Percentiles rank a stretch among this genome's conserved stretches.
phyloP scores from a whole-genome alignment of 2,113 vertebrate species.

The Laticauda colubrina region DNA sequence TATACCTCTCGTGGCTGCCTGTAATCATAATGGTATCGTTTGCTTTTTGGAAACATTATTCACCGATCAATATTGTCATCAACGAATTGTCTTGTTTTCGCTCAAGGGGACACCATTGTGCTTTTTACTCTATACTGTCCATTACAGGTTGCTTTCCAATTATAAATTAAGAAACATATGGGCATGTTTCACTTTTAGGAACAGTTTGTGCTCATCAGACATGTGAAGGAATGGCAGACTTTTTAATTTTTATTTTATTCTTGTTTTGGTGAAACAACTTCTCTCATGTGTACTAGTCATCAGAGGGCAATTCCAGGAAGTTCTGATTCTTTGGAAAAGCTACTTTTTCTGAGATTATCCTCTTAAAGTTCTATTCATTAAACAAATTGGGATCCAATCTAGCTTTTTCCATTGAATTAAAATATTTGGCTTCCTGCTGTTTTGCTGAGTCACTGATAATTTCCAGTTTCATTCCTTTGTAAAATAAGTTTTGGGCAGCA shows the following conservation, averaged over 20 bases:
- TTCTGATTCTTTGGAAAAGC: neutral
- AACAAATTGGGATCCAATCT: neutral
- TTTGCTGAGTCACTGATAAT: neutral
- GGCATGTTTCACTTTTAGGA: slow-evolving; percentile 11
- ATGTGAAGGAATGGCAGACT: slow-evolving; percentile 18
- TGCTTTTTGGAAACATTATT: neutral
- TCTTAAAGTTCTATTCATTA: neutral
- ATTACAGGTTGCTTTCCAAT: slow-evolving; percentile 11
- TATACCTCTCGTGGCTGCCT: neutral
- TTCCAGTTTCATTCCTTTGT: neutral
- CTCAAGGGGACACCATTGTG: slow-evolving; percentile 2
- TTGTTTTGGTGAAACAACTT: neutral
- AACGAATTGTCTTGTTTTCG: slow-evolving; percentile 2
- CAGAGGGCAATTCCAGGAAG: neutral
- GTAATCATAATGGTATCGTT: neutral
- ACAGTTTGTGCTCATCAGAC: slow-evolving; percentile 15
- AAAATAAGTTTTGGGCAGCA: neutral
- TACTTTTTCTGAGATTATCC: neutral
- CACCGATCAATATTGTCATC: slow-evolving; percentile 2
- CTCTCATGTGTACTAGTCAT: neutral
- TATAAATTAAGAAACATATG: slow-evolving; percentile 27
- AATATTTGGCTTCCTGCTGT: neutral
- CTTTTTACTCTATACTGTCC: slow-evolving; percentile 20
- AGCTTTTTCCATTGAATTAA: neutral
- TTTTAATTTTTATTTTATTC: neutral